Percentiles rank a stretch among this genome's conserved stretches.
These are phyloP conservation scores for Talpa occidentalis DNA, from an alignment of 2,113 vertebrate genomes.

Conservation along the genomic window DNA sequence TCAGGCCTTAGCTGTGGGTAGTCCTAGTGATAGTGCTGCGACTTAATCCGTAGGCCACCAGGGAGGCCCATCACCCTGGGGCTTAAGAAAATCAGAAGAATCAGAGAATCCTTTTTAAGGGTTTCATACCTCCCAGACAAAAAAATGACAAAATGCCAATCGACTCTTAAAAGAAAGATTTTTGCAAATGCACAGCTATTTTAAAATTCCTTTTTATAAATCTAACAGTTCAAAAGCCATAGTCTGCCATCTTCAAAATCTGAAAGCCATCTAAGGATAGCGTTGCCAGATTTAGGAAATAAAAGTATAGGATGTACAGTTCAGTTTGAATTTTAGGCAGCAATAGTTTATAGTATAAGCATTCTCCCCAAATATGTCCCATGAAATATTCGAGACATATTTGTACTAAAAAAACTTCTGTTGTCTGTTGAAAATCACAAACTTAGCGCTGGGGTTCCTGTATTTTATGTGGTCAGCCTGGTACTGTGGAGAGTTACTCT, in stretches of 20 bases:
- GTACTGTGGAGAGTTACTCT: background rate
- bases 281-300: constrained; percentile 37
- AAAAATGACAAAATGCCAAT: constrained; percentile 41
- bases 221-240: constrained; percentile 34
- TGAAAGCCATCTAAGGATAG: background rate
- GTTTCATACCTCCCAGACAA: constrained; percentile 39
- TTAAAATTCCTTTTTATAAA: constrained; percentile 59
- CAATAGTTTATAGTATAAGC: constrained; percentile 5
- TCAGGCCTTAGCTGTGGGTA: too few species aligned
- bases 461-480: background rate
- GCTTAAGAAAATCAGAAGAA: constrained; percentile 12
- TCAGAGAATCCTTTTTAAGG: constrained; percentile 26
- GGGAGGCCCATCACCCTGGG: background rate
- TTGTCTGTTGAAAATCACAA: constrained; percentile 33
- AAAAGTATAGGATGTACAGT: constrained; percentile 12
- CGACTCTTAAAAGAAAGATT: constrained; percentile 30
- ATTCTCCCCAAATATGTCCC: background rate
- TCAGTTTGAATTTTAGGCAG: constrained; percentile 43
- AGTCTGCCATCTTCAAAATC: constrained; percentile 43
- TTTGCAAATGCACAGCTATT: constrained; percentile 46
- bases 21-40: too few species aligned
- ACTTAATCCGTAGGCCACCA: too few species aligned
- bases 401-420: constrained; percentile 8
- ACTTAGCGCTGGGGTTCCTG: background rate
- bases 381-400: constrained; percentile 2